These are phyloP conservation scores for Mastigias papua DNA, from an alignment of 30 jellyfish, hydroid and myxozoan species.

Conservation along the genomic window DNA sequence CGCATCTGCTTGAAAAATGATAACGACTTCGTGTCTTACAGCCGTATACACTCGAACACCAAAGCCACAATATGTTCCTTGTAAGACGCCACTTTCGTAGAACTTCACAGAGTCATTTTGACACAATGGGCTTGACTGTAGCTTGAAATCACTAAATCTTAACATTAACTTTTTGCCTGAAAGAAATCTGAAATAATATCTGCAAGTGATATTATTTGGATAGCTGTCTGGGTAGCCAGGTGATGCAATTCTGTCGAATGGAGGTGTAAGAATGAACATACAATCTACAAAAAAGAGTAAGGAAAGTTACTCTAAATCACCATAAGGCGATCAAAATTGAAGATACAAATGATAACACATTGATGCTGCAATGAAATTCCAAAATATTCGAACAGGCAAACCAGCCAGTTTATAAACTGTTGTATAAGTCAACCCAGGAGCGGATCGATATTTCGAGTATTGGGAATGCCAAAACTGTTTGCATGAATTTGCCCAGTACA, in stretches of 20 bases:
- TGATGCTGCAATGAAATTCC: no score
- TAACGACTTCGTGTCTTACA: background rate
- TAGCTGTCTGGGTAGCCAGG: constrained; percentile 7
- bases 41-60: background rate
- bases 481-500: no score
- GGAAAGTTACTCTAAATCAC: no score
- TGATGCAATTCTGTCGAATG: background rate
- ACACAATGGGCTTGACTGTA: constrained; percentile 4
- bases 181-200: background rate
- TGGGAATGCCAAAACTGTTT: no score
- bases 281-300: background rate
- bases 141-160: background rate
- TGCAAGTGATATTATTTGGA: background rate
- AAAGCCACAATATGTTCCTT: background rate
- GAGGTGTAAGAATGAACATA: background rate
- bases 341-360: background rate
- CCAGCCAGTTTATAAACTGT: no score
- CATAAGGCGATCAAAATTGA: no score
- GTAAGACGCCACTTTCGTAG: background rate
- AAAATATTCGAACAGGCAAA: no score
- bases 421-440: no score
- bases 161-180: background rate
- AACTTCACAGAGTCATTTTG: background rate
- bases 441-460: no score
- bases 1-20: constrained; percentile 6